These are phyloP conservation scores for Steinernema khuongi DNA, from an alignment of 1,140 invertebrate species.

Conservation along the genomic window DNA sequence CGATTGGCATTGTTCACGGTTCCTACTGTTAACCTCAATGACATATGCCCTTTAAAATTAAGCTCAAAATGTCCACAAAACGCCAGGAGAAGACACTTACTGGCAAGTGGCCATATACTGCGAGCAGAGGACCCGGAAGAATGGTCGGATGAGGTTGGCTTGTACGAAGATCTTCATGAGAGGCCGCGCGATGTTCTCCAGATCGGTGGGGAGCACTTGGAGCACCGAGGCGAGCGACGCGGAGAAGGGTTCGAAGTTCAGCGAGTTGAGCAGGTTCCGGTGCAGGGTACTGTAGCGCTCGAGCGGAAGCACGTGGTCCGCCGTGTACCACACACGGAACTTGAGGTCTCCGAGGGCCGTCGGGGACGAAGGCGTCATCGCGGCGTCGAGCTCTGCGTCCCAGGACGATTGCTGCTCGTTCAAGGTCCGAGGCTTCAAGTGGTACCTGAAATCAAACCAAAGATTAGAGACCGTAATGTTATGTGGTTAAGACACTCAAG, in stretches of 20 bases:
- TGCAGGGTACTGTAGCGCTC: constrained; percentile 26
- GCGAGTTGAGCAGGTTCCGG: constrained; percentile 12
- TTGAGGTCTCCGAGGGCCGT: not conserved
- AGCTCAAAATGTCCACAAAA: not conserved
- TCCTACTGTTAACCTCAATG: not conserved
- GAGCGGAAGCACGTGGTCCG: constrained; percentile 32
- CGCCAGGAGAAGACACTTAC: constrained; percentile 30
- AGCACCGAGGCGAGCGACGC: constrained; percentile 38
- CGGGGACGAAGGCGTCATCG: constrained; percentile 11
- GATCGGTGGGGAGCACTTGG: constrained; percentile 45
- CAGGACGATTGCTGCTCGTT: not conserved
- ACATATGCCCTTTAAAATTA: not conserved
- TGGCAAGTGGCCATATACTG: constrained; percentile 49
- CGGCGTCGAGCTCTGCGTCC: not conserved
- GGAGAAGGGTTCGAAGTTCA: constrained; percentile 26
- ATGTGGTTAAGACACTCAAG: no score
- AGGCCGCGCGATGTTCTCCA: constrained; percentile 45
- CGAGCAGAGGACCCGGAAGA: constrained; percentile 48
- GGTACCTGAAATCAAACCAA: constrained; percentile 1
- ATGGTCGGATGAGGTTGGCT: constrained; percentile 41
- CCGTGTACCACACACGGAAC: constrained; percentile 24
- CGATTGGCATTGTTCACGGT: not conserved
- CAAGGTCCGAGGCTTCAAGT: not conserved
- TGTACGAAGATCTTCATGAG: constrained; percentile 56
- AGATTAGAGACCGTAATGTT: no score